phyloP scores from a whole-genome alignment of 2,888 invertebrate species.

The Phaonia tiefii region DNA sequence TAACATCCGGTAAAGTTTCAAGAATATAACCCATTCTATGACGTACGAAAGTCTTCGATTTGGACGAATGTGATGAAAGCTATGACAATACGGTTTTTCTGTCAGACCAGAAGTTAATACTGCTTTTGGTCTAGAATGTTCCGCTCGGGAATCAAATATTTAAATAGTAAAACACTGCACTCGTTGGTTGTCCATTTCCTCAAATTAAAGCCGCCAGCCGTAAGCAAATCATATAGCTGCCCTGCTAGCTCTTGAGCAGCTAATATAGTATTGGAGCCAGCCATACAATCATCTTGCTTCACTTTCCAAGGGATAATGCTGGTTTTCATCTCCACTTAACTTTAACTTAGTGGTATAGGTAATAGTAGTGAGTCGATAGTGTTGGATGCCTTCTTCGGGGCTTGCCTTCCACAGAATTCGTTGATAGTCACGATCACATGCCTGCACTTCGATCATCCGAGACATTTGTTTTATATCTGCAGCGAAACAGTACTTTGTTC shows the following conservation, averaged over 20 bases:
- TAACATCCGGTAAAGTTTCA: no score
- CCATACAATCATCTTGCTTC: constrained; percentile 39
- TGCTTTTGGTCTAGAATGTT: neutral
- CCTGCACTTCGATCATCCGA: constrained; percentile 36
- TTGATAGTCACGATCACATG: constrained; percentile 37
- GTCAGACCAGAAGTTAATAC: constrained; percentile 26
- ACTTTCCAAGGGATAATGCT: constrained; percentile 14
- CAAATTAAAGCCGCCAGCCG: constrained; percentile 32
- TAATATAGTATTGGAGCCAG: constrained; percentile 38
- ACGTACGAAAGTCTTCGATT: constrained; percentile 44
- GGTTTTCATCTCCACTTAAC: constrained; percentile 22
- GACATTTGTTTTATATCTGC: constrained; percentile 59
- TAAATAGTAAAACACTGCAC: neutral
- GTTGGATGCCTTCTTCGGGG: neutral
- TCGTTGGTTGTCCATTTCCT: constrained; percentile 44
- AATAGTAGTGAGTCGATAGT: constrained; percentile 42
- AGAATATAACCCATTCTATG: constrained; percentile 30
- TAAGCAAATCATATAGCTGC: constrained; percentile 33
- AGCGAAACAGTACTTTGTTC: constrained; percentile 27
- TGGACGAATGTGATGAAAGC: constrained; percentile 24
- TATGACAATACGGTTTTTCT: constrained; percentile 46
- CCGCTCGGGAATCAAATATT: neutral
- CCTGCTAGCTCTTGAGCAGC: no score
- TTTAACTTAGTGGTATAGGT: constrained; percentile 28
- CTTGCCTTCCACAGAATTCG: constrained; percentile 27